Conservation (phyloP, 1,140 invertebrate species). For the Psix sp. region DNA sequence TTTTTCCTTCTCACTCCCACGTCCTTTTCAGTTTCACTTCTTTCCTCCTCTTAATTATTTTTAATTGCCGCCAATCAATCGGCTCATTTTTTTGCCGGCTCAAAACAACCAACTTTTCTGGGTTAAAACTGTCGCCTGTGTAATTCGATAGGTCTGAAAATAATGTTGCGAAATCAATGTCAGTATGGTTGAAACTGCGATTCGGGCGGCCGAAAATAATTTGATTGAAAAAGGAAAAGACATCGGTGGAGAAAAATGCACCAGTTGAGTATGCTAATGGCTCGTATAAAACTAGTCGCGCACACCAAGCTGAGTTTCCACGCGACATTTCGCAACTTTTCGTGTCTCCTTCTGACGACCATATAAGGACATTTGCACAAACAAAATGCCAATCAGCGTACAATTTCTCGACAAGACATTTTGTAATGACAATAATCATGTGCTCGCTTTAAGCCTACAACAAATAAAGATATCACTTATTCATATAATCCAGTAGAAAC, state of each 20-base stretch:
- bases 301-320: slow-evolving; percentile 23
- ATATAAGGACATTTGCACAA: slow-evolving; percentile 47
- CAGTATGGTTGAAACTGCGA: too few relatives aligned
- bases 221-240: slow-evolving; percentile 15
- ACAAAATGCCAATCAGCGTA: slow-evolving; percentile 20
- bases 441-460: slow-evolving; percentile 4
- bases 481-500: too few relatives aligned
- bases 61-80: too few relatives aligned
- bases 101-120: too few relatives aligned
- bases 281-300: slow-evolving; percentile 40
- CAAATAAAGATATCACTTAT: too few relatives aligned
- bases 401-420: slow-evolving; percentile 14
- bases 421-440: slow-evolving; percentile 18
- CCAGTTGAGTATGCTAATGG: slow-evolving; percentile 48
- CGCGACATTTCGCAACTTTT: slow-evolving; percentile 44
- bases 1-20: neutral
- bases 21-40: too few relatives aligned
- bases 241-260: slow-evolving; percentile 16
- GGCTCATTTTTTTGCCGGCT: too few relatives aligned
- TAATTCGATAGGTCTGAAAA: too few relatives aligned
- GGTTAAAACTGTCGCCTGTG: too few relatives aligned
- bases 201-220: too few relatives aligned
- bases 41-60: too few relatives aligned
- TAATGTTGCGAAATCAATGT: too few relatives aligned
- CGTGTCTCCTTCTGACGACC: slow-evolving; percentile 33